Conservation (phyloP, 2,797 vertebrate genomes). For the Diplodus puntazzo region DNA sequence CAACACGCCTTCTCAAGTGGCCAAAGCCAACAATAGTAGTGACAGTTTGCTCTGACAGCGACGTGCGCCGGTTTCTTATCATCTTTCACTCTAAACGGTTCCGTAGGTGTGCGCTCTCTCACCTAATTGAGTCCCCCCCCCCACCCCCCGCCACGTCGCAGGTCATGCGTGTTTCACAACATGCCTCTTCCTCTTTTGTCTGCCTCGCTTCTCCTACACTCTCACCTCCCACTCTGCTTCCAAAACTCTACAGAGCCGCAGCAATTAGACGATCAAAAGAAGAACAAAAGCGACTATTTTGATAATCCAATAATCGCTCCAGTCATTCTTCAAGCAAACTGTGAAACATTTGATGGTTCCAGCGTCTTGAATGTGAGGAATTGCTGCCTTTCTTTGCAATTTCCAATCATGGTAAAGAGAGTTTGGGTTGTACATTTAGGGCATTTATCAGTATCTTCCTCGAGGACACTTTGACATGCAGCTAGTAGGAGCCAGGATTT, state of each 20-base stretch:
- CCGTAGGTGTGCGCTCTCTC: conserved; percentile 28
- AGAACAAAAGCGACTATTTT: too few relatives aligned
- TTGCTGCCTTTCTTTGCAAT: too few relatives aligned
- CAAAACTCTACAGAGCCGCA: not conserved
- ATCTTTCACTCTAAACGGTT: conserved; percentile 38
- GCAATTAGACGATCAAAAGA: too few relatives aligned
- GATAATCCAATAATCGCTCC: too few relatives aligned
- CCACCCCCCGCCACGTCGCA: conserved; percentile 29
- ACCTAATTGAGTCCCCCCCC: conserved; percentile 43
- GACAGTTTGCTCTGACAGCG: conserved; percentile 11
- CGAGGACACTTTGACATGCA: too few relatives aligned
- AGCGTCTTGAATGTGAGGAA: too few relatives aligned
- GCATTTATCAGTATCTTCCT: too few relatives aligned
- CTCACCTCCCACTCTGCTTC: conserved; percentile 30
- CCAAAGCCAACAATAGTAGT: not conserved
- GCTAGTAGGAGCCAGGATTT: too few relatives aligned
- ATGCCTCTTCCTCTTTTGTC: conserved; percentile 33
- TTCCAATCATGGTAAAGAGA: too few relatives aligned
- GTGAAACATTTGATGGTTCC: too few relatives aligned
- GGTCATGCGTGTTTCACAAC: conserved; percentile 60
- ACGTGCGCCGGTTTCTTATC: conserved; percentile 14
- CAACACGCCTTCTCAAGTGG: conserved; percentile 4
- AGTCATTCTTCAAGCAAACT: too few relatives aligned
- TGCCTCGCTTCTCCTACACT: conserved; percentile 37
- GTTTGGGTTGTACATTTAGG: too few relatives aligned